These are phyloP conservation scores for Saguinus imperator DNA, from an alignment of 2,113 vertebrate species.

Conservation along the genomic window DNA sequence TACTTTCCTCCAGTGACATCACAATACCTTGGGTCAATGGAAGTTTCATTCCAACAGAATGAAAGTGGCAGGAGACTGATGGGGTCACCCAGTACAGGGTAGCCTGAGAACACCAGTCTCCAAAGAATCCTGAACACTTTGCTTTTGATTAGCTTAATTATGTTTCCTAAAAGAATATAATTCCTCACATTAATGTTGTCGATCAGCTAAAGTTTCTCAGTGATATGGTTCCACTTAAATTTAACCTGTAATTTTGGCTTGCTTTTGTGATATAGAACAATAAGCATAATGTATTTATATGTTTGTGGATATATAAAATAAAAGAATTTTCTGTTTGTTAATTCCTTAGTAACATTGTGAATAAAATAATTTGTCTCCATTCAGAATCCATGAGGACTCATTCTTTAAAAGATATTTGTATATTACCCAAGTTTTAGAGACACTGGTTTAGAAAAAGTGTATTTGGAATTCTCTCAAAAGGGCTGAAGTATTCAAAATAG, in stretches of 20 bases:
- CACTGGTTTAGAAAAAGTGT: background rate
- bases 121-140: background rate
- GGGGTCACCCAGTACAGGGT: background rate
- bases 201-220: background rate
- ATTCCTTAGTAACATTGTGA: background rate
- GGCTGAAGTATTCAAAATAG: background rate
- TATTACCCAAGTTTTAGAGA: background rate
- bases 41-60: background rate
- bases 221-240: background rate
- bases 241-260: background rate
- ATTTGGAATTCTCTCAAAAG: conserved; percentile 14
- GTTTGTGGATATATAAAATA: background rate
- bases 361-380: background rate
- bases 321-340: background rate
- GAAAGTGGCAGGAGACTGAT: background rate
- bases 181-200: background rate
- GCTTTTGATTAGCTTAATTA: background rate
- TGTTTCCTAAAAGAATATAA: background rate
- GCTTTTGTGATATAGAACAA: background rate
- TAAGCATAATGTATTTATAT: background rate
- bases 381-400: background rate
- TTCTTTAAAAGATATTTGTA: background rate
- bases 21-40: background rate
- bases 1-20: background rate
- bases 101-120: background rate